Percentiles rank a stretch among this genome's conserved stretches.
These are phyloP conservation scores for Drosophila persimilis DNA, from an alignment of 1,140 invertebrate species.

Conservation along the genomic window DNA sequence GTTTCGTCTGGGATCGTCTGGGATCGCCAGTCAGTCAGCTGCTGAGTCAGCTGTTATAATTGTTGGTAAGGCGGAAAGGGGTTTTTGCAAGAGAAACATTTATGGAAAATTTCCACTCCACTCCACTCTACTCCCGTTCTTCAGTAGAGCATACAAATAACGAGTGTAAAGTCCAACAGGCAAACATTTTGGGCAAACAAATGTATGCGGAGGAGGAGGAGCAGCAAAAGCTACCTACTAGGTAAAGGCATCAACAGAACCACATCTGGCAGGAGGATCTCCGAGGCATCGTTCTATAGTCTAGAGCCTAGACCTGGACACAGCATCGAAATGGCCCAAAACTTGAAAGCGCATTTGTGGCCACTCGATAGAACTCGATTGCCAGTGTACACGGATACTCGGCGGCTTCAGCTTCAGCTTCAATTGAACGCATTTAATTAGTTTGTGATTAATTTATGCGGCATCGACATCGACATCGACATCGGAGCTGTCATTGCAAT, in stretches of 20 bases:
- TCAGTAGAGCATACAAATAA: conserved; percentile 4
- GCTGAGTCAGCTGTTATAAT: conserved; percentile 50
- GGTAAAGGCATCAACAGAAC: too few species aligned
- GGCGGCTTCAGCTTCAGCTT: background rate
- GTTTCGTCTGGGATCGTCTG: conserved; percentile 15
- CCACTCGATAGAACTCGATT: too few species aligned
- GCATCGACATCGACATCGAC: background rate
- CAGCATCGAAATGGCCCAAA: too few species aligned
- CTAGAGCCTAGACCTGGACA: too few species aligned
- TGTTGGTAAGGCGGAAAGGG: conserved; percentile 30
- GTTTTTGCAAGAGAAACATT: conserved; percentile 1
- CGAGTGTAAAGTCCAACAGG: too few species aligned
- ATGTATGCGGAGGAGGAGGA: background rate
- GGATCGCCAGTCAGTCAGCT: conserved; percentile 20
- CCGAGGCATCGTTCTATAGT: too few species aligned
- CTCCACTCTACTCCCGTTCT: background rate
- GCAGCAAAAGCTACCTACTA: too few species aligned
- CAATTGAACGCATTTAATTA: conserved; percentile 6
- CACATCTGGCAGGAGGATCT: too few species aligned
- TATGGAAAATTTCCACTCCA: conserved; percentile 26
- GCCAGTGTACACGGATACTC: background rate
- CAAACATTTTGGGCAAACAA: background rate
- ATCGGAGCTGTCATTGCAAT: conserved; percentile 8
- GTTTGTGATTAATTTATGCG: conserved; percentile 16
- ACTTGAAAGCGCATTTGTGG: too few species aligned